These are phyloP conservation scores for Lophotis ruficrista DNA, from an alignment of 2,113 vertebrate genomes.

Conservation along the genomic window DNA sequence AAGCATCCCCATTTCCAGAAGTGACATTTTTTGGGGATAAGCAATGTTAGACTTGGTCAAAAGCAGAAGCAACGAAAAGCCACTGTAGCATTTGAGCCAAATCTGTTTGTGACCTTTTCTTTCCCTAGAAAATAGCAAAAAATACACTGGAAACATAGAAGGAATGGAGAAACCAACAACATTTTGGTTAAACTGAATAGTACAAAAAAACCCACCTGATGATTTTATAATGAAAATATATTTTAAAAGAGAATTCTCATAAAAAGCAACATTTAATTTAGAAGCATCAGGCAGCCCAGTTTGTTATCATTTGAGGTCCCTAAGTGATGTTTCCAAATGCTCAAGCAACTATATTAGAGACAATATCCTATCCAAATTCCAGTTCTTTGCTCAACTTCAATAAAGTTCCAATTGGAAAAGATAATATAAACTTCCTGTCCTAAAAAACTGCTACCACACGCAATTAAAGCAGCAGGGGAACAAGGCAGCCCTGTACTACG, in stretches of 20 bases:
- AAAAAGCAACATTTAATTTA: not conserved
- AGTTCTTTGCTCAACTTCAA: not conserved
- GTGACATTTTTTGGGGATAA: not conserved
- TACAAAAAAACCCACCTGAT: not conserved
- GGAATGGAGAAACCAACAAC: not conserved
- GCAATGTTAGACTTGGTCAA: not conserved
- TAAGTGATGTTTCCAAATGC: not conserved
- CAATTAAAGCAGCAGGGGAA: not conserved
- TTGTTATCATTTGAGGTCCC: not conserved
- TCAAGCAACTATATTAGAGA: not conserved
- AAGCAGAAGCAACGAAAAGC: not conserved
- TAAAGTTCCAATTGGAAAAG: not conserved
- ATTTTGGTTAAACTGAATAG: not conserved
- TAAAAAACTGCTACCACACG: not conserved
- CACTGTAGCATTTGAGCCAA: not conserved
- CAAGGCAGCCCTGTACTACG: accelerated
- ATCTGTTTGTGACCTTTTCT: not conserved
- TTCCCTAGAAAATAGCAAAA: not conserved
- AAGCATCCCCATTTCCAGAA: not conserved
- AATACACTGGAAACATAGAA: not conserved
- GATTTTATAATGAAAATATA: not conserved
- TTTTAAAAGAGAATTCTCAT: not conserved
- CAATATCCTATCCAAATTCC: not conserved
- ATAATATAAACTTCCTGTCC: not conserved
- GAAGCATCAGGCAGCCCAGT: not conserved